Base-by-base conservation (phyloP, 2,113 vertebrate species). In the Raja brachyura region DNA sequence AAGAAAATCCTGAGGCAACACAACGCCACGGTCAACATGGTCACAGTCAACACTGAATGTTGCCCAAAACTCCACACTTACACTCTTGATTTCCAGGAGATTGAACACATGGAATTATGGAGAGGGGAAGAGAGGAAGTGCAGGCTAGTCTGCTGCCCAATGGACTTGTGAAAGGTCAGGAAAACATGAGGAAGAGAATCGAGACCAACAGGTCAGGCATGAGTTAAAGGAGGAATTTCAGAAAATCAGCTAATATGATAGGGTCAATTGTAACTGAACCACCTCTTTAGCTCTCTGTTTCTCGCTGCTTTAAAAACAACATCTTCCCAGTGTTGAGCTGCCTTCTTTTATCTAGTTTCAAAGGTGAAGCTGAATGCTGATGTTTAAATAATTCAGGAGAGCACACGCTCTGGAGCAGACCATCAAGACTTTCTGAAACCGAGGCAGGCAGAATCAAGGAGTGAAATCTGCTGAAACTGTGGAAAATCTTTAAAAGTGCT, bases 21-120 rank as follows among this genome's bases (percentile, higher is more conserved):
- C 93, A 95, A 95, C 39, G 39, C 39, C 39, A 48, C 39, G 39
- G 39, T 3, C 39, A 48, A 48, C 39, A 48, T 48, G 39, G 39
- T 48, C 39, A 48, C 39, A 48, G 39, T 48, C 39, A 48, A 48
- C 39, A 95, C 95, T 96, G 94, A 96, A 95, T 95, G 96, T 96
- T 85, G 97, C 94, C 96, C 96, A 96, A 96, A 97, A 97, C 96
- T 97, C 96, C 96, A 97, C 96, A 96, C 96, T 96, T 95, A 95
- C 63, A 90, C 9, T 20, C 86, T 90, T 18, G 86, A 90, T 22
- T 33, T 90, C 61, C 86, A 68, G 63, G 61, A 39, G 86, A 61
- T 61, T 66, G 86, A 90, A 90, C 66, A 18, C 1, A 59, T 66
- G 31, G 2, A 28, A 28, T n/a, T 39, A 63, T 6, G 5, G 61